These are phyloP conservation scores for Notarius quadriscutis DNA, from an alignment of 2,113 vertebrate species.

Conservation along the genomic window DNA sequence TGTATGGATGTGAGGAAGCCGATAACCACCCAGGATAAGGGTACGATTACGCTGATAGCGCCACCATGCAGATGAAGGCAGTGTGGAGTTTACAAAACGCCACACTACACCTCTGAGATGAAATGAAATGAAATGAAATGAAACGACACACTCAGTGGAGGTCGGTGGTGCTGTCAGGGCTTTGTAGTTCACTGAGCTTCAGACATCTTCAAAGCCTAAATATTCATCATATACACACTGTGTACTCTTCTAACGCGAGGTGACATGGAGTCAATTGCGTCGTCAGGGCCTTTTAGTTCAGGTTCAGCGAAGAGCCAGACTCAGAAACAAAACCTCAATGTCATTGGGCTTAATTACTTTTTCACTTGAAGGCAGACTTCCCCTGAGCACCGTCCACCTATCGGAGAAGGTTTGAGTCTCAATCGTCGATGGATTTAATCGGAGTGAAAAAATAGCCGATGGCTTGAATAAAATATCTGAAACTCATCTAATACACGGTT, in stretches of 20 bases:
- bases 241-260: conserved; percentile 8
- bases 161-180: neutral
- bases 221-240: neutral
- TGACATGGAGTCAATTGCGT: conserved; percentile 5
- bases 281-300: conserved; percentile 19
- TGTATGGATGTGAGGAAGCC: neutral
- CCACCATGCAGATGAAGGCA: conserved; percentile 26
- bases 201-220: conserved; percentile 46
- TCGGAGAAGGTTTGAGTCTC: neutral
- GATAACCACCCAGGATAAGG: conserved; percentile 35
- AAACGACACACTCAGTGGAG: neutral
- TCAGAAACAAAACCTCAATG: conserved; percentile 15
- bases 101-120: conserved; percentile 29
- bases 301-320: conserved; percentile 24
- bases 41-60: conserved; percentile 22
- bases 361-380: conserved; percentile 14
- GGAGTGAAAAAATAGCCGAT: neutral
- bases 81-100: conserved; percentile 23
- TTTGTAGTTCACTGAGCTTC: conserved; percentile 17
- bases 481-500: neutral
- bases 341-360: conserved; percentile 29
- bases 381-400: neutral
- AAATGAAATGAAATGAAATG: neutral
- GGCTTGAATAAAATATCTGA: conserved; percentile 8
- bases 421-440: neutral